These are phyloP conservation scores for Dunckerocampus dactyliophorus DNA, from an alignment of 2,113 vertebrate species.

Conservation along the genomic window DNA sequence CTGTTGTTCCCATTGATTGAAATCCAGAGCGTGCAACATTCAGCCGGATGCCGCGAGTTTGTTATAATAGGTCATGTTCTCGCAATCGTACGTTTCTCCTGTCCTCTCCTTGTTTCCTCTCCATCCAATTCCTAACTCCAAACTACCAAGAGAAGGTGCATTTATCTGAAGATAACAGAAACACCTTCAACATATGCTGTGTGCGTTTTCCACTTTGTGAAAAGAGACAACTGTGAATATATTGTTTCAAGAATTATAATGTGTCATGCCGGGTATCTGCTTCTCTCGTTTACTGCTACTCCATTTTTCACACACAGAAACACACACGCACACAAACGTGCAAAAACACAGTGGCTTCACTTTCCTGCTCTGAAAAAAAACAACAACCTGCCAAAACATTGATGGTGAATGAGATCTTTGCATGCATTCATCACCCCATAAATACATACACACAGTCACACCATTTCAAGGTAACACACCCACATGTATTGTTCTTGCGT, in stretches of 20 bases:
- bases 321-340: not conserved
- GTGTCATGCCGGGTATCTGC: conserved; percentile 21
- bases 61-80: conserved; percentile 6
- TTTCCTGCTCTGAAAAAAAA: conserved; percentile 35
- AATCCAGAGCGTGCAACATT: conserved; percentile 17
- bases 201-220: conserved; percentile 31
- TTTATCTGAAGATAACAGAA: conserved; percentile 9
- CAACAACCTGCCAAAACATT: conserved; percentile 46
- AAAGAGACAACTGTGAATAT: conserved; percentile 18
- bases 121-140: not conserved
- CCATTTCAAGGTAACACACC: conserved; percentile 14
- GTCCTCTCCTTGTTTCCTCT: not conserved
- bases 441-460: conserved; percentile 12
- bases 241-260: conserved; percentile 22
- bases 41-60: conserved; percentile 30
- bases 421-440: conserved; percentile 21
- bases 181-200: conserved; percentile 6
- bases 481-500: conserved; percentile 15
- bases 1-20: conserved; percentile 30
- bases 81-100: not conserved
- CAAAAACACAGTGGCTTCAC: conserved; percentile 17
- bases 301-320: conserved; percentile 1
- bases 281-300: conserved; percentile 1
- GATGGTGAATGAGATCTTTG: conserved; percentile 35
- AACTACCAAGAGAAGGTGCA: not conserved